Percentiles rank a stretch among this genome's conserved stretches.
Conservation (phyloP, 1,140 invertebrate species). For the Drosophila varians region DNA sequence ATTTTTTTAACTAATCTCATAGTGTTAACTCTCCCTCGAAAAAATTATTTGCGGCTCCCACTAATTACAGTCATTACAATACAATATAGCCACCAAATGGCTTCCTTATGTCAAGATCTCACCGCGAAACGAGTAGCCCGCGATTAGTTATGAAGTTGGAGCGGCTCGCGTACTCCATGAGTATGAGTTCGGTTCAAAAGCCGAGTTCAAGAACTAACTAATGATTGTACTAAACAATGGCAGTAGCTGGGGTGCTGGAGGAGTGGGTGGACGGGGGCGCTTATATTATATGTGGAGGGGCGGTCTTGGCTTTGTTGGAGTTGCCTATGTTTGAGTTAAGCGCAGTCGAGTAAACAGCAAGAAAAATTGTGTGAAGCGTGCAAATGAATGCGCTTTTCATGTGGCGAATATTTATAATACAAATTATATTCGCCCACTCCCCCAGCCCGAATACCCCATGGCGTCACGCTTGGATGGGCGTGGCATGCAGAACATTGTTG, state of each 20-base stretch:
- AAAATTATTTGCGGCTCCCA: constrained; percentile 11
- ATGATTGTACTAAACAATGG: constrained; percentile 43
- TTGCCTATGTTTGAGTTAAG: constrained; percentile 20
- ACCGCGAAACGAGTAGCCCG: constrained; percentile 27
- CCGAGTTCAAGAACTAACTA: constrained; percentile 48
- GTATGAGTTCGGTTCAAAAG: constrained; percentile 38
- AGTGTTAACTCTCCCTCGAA: background rate
- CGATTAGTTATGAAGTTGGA: constrained; percentile 38
- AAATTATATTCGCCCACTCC: constrained; percentile 11
- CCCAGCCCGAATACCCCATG: background rate
- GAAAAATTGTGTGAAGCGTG: constrained; percentile 23
- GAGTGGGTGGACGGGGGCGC: background rate
- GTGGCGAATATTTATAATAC: constrained; percentile 21
- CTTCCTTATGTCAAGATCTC: constrained; percentile 43
- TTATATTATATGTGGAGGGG: too few species aligned
- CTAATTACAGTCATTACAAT: constrained; percentile 51
- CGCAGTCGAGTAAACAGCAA: constrained; percentile 10
- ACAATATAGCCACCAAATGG: constrained; percentile 42
- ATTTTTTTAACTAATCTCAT: background rate
- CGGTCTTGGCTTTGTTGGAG: background rate
- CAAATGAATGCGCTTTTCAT: constrained; percentile 42
- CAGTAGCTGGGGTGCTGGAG: constrained; percentile 18
- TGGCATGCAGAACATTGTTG: constrained; percentile 6
- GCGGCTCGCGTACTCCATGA: constrained; percentile 15
- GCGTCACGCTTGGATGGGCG: constrained; percentile 23